Evolutionary conservation across 2,888 invertebrate species (phyloP), one percentile per base, ranked within the genome.

Genomic region (Caradrina clavipalpis): DNA sequence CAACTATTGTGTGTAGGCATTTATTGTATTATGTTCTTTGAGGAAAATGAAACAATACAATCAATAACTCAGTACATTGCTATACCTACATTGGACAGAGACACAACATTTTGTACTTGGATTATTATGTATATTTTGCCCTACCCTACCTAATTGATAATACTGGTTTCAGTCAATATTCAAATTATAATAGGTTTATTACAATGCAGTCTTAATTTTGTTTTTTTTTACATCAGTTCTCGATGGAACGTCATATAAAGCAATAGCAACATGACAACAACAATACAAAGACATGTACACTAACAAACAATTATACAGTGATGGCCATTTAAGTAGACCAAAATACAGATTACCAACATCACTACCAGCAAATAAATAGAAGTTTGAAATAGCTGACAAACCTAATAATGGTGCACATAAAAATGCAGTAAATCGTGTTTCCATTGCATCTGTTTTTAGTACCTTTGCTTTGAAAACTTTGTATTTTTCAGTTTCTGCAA

Each of bases 351-450:
- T 96, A 8, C 98, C 98, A 70, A 98, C 96, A 67, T 97, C 97
- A 73, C 94, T 95, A 0, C 98, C 98, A 73, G 97, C 98, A 92
- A 99, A 98, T 89, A 99, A 98, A 92, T 98, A 98, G 88, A 98
- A 98, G 93, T 98, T 98, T 0, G 98, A 98, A 86, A 98, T 96
- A 1, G 98, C 98, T 15, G 98, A 98, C 78, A 98, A 93, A 35
- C 97, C 97, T 79, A 98, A 96, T 58, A 99, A 93, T 31, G 98
- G 98, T 35, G 97, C 96, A 72, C 97, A 97, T 71, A 98, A 84
- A 11, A 97, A 81, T 64, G 97, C 98, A 87, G 97, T 96, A 70
- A 98, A 94, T 78, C 98, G 96, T 76, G 97, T 94, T 80, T 96
- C 95, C 92, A 93, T 94, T 74, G 87, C 86, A 45, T 93, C 92